A percentile compares a stretch with the other conserved stretches of the same genome.
These are phyloP conservation scores for Trematocara unimaculatum DNA, from an alignment of 2,113 vertebrate genomes.

Conservation along the genomic window DNA sequence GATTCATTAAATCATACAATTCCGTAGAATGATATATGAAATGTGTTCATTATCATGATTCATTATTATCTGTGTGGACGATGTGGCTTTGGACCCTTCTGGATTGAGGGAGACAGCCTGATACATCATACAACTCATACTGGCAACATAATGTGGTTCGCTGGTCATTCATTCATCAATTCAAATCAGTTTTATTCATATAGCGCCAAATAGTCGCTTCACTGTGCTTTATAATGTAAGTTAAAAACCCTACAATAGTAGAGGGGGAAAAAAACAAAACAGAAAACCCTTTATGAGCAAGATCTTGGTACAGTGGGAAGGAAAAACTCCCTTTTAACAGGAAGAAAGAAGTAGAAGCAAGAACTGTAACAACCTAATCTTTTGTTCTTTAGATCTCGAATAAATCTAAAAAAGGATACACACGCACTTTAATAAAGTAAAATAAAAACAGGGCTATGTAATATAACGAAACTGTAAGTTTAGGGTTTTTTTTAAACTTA, in stretches of 20 bases:
- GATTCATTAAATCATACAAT: conserved; percentile 8
- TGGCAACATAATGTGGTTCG: background rate
- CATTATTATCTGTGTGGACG: background rate
- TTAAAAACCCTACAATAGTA: background rate
- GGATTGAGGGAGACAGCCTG: background rate
- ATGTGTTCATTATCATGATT: background rate
- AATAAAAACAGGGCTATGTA: background rate
- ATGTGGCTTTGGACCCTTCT: background rate
- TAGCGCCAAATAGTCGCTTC: background rate
- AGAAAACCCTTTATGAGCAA: background rate
- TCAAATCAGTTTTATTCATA: background rate
- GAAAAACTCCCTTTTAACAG: background rate
- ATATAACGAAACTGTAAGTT: fast-evolving
- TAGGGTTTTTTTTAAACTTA: background rate
- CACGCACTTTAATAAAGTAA: background rate
- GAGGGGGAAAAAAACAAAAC: background rate
- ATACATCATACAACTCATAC: background rate
- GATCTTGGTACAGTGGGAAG: background rate
- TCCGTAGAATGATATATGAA: background rate
- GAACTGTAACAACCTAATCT: background rate
- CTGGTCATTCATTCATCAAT: background rate
- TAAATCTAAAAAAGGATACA: background rate
- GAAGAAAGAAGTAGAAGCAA: background rate
- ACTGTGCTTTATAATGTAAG: background rate
- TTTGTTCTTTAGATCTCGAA: background rate